Evolutionary conservation across 2,113 vertebrate genomes (phyloP), one percentile per base, ranked within the genome.

Genomic region (Merops nubicus): DNA sequence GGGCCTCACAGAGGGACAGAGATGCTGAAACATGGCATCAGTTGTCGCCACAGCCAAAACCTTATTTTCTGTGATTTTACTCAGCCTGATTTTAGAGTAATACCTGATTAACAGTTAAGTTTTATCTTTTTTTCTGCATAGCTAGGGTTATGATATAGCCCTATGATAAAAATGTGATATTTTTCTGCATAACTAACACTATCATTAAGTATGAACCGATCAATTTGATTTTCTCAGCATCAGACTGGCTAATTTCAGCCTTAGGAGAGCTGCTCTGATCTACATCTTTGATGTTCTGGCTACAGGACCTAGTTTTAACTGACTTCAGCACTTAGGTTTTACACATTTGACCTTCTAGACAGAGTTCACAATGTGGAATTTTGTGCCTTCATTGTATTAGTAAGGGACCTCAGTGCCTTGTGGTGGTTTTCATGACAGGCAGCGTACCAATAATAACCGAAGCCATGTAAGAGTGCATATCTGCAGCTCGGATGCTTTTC

Each of bases 21-120:
- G 56, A 43, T 59, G 40, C 31, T 79, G 77, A 68, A 53, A 59
- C 31, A 31, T 38, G 26, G 68, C 9, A 50, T 59, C 28, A 47
- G 6, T 28, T 83, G 8, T 64, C n/a, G 47, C 42, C 65, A 43
- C 9, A 64, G 28, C 29, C 69, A 26, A 36, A 74, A 84, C 47
- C 33, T 17, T 82, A 15, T 12, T 31, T 90, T 87, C 73, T 87
- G 26, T 70, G 25, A 5, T 56, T 77, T 63, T 67, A 59, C 43
- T 53, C 45, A 40, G 17, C 62, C 23, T 0, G 1, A 5, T 72
- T 45, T 51, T 34, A 29, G 28, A 43, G 34, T 0, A 1, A 5
- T 67, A 76, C 33, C 6, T 69, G 38, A 14, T 73, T 86, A 38
- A 60, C 56, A 23, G n/a, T 51, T 78, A 67, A 7, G 17, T 36